A percentile compares a stretch with the other conserved stretches of the same genome.
Evolutionary conservation across 2,797 vertebrate genomes (phyloP).

Genomic region (Lacerta bilineata): DNA sequence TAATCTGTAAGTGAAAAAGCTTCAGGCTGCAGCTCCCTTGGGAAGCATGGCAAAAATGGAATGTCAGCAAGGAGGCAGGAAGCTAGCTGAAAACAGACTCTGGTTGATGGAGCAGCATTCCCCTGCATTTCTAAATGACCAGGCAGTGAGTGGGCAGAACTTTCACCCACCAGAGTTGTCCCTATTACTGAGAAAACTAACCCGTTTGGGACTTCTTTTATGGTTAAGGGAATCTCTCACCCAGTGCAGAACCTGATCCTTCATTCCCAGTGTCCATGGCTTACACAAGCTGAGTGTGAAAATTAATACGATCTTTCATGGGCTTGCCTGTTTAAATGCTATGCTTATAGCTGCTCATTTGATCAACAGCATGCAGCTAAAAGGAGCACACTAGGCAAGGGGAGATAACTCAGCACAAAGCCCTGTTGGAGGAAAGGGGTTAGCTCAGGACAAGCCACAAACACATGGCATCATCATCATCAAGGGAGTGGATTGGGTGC

Average conservation of each 20-base stretch:
- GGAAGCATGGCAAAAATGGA: neutral
- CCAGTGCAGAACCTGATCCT: neutral
- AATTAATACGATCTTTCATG: neutral
- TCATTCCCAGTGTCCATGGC: neutral
- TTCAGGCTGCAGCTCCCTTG: neutral
- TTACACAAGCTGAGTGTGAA: neutral
- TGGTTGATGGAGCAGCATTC: too few relatives aligned
- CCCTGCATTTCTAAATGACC: too few relatives aligned
- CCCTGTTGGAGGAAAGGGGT: constrained; percentile 24
- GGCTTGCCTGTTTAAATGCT: neutral
- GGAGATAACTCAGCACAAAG: constrained; percentile 17
- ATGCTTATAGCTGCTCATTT: neutral
- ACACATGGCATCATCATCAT: constrained; percentile 61
- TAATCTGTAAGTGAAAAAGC: neutral
- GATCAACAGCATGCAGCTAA: neutral
- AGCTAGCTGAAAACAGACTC: too few relatives aligned
- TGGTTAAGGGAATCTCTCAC: fast-evolving
- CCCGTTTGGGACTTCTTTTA: neutral
- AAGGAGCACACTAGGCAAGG: constrained; percentile 11
- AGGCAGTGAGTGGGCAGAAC: too few relatives aligned
- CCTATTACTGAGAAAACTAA: too few relatives aligned
- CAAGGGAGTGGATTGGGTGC: constrained; percentile 59
- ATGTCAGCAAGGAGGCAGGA: too few relatives aligned
- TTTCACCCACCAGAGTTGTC: too few relatives aligned
- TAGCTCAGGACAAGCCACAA: constrained; percentile 68